Evolutionary conservation across 2,113 vertebrate species (phyloP).

Genomic region (Eubucco bourcierii): DNA sequence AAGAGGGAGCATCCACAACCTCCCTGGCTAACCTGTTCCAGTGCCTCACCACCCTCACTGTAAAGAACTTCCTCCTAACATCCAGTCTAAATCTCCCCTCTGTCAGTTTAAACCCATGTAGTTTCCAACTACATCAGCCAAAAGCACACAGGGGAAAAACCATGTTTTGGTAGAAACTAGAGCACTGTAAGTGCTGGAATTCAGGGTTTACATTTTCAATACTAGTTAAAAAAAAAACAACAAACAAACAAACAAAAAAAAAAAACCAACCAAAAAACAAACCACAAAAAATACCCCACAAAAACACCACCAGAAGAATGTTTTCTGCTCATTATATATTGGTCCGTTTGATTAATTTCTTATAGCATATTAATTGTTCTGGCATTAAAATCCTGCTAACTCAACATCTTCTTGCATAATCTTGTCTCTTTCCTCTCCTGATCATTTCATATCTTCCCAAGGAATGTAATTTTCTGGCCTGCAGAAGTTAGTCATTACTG

Average conservation of each 20-base stretch:
- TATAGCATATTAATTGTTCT: neutral
- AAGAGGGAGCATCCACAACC: too few species aligned
- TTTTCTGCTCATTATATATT: neutral
- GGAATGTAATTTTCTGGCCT: conserved; percentile 24
- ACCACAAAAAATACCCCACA: too few species aligned
- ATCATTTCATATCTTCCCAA: neutral
- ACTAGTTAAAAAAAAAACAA: neutral
- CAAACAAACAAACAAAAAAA: too few species aligned
- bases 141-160: neutral
- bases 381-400: neutral
- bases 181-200: neutral
- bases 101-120: too few species aligned
- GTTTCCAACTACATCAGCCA: neutral
- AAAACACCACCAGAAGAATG: neutral
- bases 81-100: too few species aligned
- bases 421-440: neutral
- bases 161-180: neutral
- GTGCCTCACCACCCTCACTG: too few species aligned
- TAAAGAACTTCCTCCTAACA: too few species aligned
- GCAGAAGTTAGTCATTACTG: conserved; percentile 22
- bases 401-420: neutral
- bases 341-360: neutral
- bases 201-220: neutral
- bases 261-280: too few species aligned
- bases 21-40: too few species aligned